Base-by-base conservation (phyloP, 2,113 vertebrate species). In the Dendrocopos noguchii region DNA sequence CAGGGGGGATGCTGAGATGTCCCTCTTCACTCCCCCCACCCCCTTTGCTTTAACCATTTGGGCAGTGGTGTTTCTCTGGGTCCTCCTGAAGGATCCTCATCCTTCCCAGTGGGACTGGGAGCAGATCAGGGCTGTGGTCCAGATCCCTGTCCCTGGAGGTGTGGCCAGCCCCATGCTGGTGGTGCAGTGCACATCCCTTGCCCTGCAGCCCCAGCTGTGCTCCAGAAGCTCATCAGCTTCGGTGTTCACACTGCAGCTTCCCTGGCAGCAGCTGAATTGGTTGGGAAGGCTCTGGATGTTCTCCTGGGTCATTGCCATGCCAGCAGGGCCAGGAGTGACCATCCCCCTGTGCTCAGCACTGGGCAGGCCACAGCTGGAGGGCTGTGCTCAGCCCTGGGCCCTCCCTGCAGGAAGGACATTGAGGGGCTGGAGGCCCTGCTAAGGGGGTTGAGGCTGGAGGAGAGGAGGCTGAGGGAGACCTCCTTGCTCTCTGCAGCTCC, bases 241-340 rank as follows among this genome's bases (percentile, higher is more conserved):
- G 29, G 34, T 5, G 52, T 74, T 93, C 56, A 36, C 56, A 8
- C 60, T 56, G 28, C 76, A 80, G 16, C 93, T 94, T 77, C 90
- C 88, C 67, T 85, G 72, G 93, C 92, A 75, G n/a, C 90, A 83
- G 84, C 88, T 88, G 13, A 47, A 72, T 85, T 93, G 71, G 80
- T 60, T 77, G 68, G 90, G 67, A 91, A 20, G 5, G 22, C 79
- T 87, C 12, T 27, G 61, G 65, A 76, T 87, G 85, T 70, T 86
- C 87, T 88, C 61, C 73, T 61, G 92, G 87, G 79, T 94, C 93
- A 83, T 52, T 93, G 22, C 50, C 50, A 24, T 36, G 36, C 36
- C 36, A 36, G 50, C 50, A 52, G 50, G 50, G 22, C 8, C 50
- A 52, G 50, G 50, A 52, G 50, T 52, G 50, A 21, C 50, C 50